phyloP scores from a whole-genome alignment of 2,888 invertebrate species.

The Mesorhabditis spiculigera region DNA sequence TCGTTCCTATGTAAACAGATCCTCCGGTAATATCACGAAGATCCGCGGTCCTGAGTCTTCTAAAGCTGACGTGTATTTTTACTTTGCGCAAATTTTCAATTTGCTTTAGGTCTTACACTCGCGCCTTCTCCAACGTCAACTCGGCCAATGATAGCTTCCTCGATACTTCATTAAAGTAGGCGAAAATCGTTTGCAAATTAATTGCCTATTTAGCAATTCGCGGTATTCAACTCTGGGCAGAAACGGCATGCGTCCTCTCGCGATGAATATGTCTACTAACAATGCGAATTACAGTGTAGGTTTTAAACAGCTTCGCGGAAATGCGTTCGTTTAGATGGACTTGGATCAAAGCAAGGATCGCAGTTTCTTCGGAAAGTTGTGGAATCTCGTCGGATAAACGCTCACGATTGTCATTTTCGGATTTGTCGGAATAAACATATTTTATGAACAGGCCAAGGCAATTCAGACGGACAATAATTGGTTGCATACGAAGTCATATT shows the following conservation, averaged over 20 bases:
- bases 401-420: too few relatives aligned
- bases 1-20: neutral
- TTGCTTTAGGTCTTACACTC: neutral
- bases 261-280: constrained; percentile 1
- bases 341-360: constrained; percentile 6
- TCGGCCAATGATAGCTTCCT: neutral
- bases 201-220: neutral
- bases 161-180: neutral
- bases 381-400: constrained; percentile 3
- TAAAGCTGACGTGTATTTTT: neutral
- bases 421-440: too few relatives aligned
- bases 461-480: too few relatives aligned
- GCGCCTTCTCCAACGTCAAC: neutral
- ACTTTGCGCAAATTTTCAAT: neutral
- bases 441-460: too few relatives aligned
- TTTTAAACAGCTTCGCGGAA: neutral
- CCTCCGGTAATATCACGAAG: neutral
- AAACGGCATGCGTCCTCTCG: constrained; percentile 2
- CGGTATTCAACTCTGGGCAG: neutral
- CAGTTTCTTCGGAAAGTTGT: neutral
- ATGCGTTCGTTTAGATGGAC: neutral
- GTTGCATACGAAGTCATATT: too few relatives aligned
- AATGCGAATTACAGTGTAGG: neutral
- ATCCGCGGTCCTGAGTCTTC: neutral
- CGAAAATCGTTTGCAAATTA: neutral